Percentiles rank a stretch among this genome's conserved stretches.
phyloP scores from a whole-genome alignment of 2,797 vertebrate genomes.

The Pelobates cultripes region DNA sequence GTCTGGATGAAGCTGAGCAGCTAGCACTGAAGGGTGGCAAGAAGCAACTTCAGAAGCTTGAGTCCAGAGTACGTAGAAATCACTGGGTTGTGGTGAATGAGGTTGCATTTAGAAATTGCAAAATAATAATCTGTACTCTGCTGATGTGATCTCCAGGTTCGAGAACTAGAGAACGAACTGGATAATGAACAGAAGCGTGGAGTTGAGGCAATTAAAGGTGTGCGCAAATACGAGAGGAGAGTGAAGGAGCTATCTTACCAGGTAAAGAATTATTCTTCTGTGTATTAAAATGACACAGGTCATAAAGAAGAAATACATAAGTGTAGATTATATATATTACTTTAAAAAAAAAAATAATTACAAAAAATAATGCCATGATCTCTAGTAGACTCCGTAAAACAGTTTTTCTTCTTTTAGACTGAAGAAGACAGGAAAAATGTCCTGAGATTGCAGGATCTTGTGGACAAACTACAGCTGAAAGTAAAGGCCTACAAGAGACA shows the following conservation, averaged over 20 bases:
- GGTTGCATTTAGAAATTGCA: background rate
- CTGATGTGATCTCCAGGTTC: constrained; percentile 37
- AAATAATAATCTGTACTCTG: background rate
- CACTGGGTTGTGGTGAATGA: too few relatives aligned
- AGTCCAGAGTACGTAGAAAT: background rate
- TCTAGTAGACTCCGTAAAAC: constrained; percentile 30
- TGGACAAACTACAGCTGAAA: constrained; percentile 42
- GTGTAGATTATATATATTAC: too few relatives aligned
- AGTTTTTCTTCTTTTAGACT: constrained; percentile 1
- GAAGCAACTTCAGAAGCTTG: constrained; percentile 69
- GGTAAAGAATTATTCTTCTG: background rate
- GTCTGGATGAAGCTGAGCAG: too few relatives aligned
- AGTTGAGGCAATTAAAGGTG: constrained; percentile 19
- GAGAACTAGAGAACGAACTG: too few relatives aligned
- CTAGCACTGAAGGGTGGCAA: constrained; percentile 67
- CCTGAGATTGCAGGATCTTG: constrained; percentile 1
- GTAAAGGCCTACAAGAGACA: constrained; percentile 38
- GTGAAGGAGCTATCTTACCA: constrained; percentile 77
- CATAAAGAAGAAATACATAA: too few relatives aligned
- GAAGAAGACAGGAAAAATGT: background rate
- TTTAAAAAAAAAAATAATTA: too few relatives aligned
- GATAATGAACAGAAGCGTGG: too few relatives aligned
- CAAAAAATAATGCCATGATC: too few relatives aligned
- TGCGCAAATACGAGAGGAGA: constrained; percentile 82
- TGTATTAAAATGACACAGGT: constrained; percentile 26